Evolutionary conservation across 2,113 vertebrate species (phyloP).

Genomic region (Anguilla rostrata): DNA sequence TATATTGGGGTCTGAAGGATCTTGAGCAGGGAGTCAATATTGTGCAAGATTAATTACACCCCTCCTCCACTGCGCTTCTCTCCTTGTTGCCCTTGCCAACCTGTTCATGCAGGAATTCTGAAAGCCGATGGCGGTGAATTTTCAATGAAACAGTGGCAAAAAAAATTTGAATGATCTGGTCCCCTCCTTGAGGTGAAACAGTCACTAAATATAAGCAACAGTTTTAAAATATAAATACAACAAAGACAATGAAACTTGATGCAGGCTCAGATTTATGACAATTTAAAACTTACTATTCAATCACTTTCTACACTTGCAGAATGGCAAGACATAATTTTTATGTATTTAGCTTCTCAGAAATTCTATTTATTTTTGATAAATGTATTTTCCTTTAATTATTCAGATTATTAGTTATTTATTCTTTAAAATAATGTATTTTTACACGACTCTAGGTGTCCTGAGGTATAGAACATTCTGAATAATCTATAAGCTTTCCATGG

Average conservation of each 20-base stretch:
- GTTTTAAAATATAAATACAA: too few relatives aligned
- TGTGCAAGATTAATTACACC: constrained; percentile 69
- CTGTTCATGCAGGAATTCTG: constrained; percentile 47
- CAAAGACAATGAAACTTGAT: too few relatives aligned
- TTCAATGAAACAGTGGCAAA: neutral
- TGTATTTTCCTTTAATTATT: too few relatives aligned
- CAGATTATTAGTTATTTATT: too few relatives aligned
- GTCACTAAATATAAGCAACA: too few relatives aligned
- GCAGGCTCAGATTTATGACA: too few relatives aligned
- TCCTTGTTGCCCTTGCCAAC: constrained; percentile 40
- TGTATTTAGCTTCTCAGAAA: neutral
- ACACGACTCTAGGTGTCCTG: too few relatives aligned
- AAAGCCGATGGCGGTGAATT: constrained; percentile 43
- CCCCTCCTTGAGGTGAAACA: neutral
- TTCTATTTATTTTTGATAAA: neutral
- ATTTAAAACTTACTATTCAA: too few relatives aligned
- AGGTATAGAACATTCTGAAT: too few relatives aligned
- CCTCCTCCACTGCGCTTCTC: constrained; percentile 12
- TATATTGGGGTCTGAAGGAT: constrained; percentile 62
- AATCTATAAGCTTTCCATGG: too few relatives aligned
- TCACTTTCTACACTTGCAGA: too few relatives aligned
- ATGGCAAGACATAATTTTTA: neutral
- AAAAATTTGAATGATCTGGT: neutral
- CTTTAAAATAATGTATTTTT: too few relatives aligned
- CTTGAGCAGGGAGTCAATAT: constrained; percentile 66